A percentile compares a stretch with the other conserved stretches of the same genome.
Conservation (phyloP, 2,797 vertebrate genomes). For the Chrosomus eos region DNA sequence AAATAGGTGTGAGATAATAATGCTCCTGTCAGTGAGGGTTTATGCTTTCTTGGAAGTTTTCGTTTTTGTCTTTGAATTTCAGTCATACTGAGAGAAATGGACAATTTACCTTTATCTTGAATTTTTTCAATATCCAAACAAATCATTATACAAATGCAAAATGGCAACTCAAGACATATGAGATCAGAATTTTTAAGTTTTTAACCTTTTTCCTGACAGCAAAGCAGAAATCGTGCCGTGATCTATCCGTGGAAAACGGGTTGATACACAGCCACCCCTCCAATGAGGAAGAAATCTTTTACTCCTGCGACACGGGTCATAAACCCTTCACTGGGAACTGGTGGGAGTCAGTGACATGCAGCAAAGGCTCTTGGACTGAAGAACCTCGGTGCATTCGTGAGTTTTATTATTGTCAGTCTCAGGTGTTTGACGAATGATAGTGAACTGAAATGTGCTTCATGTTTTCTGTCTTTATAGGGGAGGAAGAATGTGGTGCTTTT, state of each 20-base stretch:
- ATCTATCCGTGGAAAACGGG: not conserved
- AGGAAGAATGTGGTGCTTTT: conserved; percentile 44
- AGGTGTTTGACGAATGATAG: not conserved
- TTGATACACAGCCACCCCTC: accelerated
- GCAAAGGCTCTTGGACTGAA: not conserved
- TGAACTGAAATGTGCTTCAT: not conserved
- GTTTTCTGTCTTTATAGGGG: conserved; percentile 50
- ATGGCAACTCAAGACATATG: not conserved
- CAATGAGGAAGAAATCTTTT: not conserved
- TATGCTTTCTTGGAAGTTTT: too few relatives aligned
- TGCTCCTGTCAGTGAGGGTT: too few relatives aligned
- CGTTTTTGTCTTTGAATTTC: too few relatives aligned
- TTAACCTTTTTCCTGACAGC: not conserved
- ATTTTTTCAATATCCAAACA: conserved; percentile 21
- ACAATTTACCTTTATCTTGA: too few relatives aligned
- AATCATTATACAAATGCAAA: not conserved
- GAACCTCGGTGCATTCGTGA: not conserved
- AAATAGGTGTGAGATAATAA: too few relatives aligned
- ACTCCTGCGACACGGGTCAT: not conserved
- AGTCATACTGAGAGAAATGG: too few relatives aligned
- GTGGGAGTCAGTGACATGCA: not conserved
- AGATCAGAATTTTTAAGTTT: not conserved
- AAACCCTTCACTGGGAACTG: not conserved
- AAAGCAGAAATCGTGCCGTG: not conserved
- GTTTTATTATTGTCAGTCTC: not conserved